Percentiles rank a stretch among this genome's conserved stretches.
Evolutionary conservation across 1,140 invertebrate genomes (phyloP).

Genomic region (Macrosteles quadrilineatus): DNA sequence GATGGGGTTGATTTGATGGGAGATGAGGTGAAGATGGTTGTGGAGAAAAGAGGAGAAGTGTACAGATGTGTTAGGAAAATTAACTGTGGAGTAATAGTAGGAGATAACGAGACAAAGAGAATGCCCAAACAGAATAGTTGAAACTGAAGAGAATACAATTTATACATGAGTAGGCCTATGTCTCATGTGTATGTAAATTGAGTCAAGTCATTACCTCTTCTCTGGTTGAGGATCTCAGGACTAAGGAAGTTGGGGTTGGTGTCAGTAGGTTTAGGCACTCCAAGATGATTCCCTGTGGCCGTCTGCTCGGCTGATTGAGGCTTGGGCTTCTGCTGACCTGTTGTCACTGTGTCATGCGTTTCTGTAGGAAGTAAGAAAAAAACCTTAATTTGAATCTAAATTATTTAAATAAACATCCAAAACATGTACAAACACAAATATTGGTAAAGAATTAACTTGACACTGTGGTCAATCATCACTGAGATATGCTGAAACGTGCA

Average conservation of each 20-base stretch:
- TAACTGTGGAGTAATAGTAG: background rate
- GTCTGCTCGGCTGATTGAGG: background rate
- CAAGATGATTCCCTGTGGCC: slow-evolving; percentile 70
- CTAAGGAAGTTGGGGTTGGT: slow-evolving; percentile 79
- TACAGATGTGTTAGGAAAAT: too few species aligned
- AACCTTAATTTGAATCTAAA: too few species aligned
- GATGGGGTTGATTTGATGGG: too few species aligned
- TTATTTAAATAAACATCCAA: background rate
- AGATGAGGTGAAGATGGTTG: too few species aligned
- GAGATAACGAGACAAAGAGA: background rate
- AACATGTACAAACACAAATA: background rate
- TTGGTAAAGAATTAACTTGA: too few species aligned
- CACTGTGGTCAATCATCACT: too few species aligned
- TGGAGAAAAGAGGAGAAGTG: too few species aligned
- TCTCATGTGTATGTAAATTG: too few species aligned
- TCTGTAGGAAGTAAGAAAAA: slow-evolving; percentile 38
- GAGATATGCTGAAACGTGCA: too few species aligned
- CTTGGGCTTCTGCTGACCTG: slow-evolving; percentile 16
- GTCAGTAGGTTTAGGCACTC: slow-evolving; percentile 68
- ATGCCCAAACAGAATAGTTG: too few species aligned
- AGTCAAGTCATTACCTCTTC: slow-evolving; percentile 73
- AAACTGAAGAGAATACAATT: too few species aligned
- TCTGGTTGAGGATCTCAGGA: slow-evolving; percentile 72
- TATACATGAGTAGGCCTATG: too few species aligned
- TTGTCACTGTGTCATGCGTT: slow-evolving; percentile 34